Percentiles rank a stretch among this genome's conserved stretches.
These are phyloP conservation scores for Caretta caretta DNA, from an alignment of 2,113 vertebrate genomes.

Conservation along the genomic window DNA sequence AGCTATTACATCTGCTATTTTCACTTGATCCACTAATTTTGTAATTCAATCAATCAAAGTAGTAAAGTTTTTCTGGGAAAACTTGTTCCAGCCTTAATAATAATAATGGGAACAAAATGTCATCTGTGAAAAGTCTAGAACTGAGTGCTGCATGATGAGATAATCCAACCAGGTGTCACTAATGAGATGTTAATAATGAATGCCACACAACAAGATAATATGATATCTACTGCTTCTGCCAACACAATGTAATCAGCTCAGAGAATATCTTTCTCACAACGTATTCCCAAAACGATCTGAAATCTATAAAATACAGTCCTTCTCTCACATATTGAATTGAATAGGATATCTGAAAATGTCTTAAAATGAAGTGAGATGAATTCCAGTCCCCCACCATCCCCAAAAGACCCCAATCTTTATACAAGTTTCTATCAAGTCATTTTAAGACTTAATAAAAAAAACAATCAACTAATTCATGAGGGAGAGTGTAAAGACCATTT, in stretches of 20 bases:
- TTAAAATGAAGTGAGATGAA: background rate
- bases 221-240: background rate
- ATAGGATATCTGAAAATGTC: background rate
- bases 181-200: background rate
- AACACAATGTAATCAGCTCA: background rate
- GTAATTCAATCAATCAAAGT: background rate
- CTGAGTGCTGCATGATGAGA: background rate
- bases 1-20: background rate
- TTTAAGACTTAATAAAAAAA: slow-evolving; percentile 18
- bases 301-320: background rate
- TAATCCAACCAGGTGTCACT: background rate
- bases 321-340: background rate
- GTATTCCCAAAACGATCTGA: background rate
- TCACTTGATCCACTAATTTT: background rate
- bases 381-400: background rate
- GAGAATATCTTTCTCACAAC: background rate
- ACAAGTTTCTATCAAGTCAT: background rate
- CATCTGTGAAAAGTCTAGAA: background rate
- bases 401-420: background rate
- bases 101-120: background rate
- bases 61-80: background rate
- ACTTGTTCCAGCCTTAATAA: background rate
- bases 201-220: background rate
- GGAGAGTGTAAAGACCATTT: background rate
- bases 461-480: background rate